Evolutionary conservation across 2,113 vertebrate genomes (phyloP).

Genomic region (Siniperca knerii): DNA sequence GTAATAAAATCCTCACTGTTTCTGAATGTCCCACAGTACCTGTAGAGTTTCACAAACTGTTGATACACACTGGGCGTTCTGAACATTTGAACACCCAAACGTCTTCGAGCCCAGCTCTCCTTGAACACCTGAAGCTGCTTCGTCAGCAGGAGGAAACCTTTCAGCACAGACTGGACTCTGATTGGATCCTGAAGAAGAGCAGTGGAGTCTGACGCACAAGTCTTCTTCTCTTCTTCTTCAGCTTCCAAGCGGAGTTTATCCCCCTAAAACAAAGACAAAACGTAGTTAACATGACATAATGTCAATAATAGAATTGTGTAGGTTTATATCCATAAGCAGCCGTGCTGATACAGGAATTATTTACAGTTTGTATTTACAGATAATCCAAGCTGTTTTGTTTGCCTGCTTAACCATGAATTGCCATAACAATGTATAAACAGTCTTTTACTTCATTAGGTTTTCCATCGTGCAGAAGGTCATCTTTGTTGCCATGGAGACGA

Average conservation of each 20-base stretch:
- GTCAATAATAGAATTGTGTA: not conserved
- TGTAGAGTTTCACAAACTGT: slow-evolving; percentile 80
- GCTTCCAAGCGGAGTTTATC: not conserved
- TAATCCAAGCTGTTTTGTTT: not conserved
- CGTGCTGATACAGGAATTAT: not conserved
- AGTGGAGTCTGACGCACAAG: not conserved
- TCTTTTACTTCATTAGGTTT: slow-evolving; percentile 44
- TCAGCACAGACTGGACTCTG: slow-evolving; percentile 62
- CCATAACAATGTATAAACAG: not conserved
- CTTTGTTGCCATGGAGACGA: slow-evolving; percentile 24
- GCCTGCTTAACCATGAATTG: not conserved
- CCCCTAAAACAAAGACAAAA: slow-evolving; percentile 25
- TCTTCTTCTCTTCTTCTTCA: not conserved
- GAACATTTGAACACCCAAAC: slow-evolving; percentile 65
- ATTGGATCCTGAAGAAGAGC: slow-evolving; percentile 28
- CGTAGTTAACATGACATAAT: not conserved
- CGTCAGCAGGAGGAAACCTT: slow-evolving; percentile 83
- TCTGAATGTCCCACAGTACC: slow-evolving; percentile 46
- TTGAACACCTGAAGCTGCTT: slow-evolving; percentile 86
- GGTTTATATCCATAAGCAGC: not conserved
- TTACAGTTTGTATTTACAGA: not conserved
- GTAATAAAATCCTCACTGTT: not conserved
- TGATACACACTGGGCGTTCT: slow-evolving; percentile 60
- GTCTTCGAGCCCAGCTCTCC: slow-evolving; percentile 79
- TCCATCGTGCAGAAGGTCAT: not conserved